phyloP scores from a whole-genome alignment of 2,888 invertebrate genomes.

The Oscheius sp. region DNA sequence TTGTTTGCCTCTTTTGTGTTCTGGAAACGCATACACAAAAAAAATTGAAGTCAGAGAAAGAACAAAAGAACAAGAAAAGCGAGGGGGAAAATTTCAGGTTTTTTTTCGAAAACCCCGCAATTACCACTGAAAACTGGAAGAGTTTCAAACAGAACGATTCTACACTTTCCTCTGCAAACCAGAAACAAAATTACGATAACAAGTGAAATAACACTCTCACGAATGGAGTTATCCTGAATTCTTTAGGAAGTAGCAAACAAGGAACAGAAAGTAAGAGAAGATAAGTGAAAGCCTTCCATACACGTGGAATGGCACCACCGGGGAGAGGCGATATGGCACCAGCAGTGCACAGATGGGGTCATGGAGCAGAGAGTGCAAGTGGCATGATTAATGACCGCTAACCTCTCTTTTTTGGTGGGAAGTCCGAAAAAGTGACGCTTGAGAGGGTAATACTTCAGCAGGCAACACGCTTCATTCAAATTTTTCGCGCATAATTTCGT shows the following conservation, averaged over 20 bases:
- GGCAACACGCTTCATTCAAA: no score
- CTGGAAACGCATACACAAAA: no score
- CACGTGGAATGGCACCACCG: constrained; percentile 35
- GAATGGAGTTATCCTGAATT: neutral
- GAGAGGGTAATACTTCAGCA: no score
- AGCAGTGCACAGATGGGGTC: constrained; percentile 14
- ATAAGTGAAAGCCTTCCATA: constrained; percentile 1
- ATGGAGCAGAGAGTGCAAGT: constrained; percentile 12
- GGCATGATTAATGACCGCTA: neutral
- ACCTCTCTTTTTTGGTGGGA: no score
- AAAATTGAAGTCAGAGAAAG: no score
- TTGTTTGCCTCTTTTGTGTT: no score
- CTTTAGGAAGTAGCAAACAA: neutral
- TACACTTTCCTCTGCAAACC: neutral
- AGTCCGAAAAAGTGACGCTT: no score
- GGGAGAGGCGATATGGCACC: constrained; percentile 24
- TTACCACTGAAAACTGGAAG: no score
- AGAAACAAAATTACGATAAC: neutral
- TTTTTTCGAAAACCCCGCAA: no score
- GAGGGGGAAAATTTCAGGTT: no score
- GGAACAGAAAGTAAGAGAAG: neutral
- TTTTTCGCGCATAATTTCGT: no score
- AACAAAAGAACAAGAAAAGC: no score
- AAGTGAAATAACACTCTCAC: neutral
- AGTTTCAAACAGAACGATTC: neutral